These are phyloP conservation scores for Catocala sponsa DNA, from an alignment of 2,888 invertebrate species.

Conservation along the genomic window DNA sequence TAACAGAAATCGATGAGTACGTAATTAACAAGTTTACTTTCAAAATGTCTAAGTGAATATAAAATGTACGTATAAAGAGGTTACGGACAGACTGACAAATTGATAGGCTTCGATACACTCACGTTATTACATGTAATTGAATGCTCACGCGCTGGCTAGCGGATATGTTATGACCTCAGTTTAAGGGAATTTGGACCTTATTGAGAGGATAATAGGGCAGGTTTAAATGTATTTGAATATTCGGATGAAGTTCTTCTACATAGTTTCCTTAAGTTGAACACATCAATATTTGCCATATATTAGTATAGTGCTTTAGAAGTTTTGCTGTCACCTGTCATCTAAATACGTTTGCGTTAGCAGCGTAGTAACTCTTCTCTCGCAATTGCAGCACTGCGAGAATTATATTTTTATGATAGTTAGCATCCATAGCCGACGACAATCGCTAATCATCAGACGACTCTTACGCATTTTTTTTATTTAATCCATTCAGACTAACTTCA, in stretches of 20 bases:
- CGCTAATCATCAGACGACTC: too few species aligned
- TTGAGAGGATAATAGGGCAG: conserved; percentile 3
- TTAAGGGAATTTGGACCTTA: conserved; percentile 35
- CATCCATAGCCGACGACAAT: too few species aligned
- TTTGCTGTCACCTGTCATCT: too few species aligned
- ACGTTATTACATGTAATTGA: conserved; percentile 79
- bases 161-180: conserved; percentile 13
- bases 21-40: conserved; percentile 83
- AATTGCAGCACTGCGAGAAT: too few species aligned
- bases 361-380: too few species aligned
- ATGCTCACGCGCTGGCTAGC: conserved; percentile 72
- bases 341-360: too few species aligned
- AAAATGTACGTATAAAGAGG: conserved; percentile 57
- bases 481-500: too few species aligned
- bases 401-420: too few species aligned
- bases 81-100: conserved; percentile 70
- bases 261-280: too few species aligned
- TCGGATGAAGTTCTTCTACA: not conserved
- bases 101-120: conserved; percentile 74
- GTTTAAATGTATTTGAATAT: not conserved
- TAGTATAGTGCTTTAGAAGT: too few species aligned
- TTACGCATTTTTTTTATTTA: too few species aligned
- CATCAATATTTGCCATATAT: too few species aligned
- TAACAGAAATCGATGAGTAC: conserved; percentile 74
- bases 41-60: conserved; percentile 75